phyloP scores from a whole-genome alignment of 2,113 vertebrate genomes.

The Apus apus region DNA sequence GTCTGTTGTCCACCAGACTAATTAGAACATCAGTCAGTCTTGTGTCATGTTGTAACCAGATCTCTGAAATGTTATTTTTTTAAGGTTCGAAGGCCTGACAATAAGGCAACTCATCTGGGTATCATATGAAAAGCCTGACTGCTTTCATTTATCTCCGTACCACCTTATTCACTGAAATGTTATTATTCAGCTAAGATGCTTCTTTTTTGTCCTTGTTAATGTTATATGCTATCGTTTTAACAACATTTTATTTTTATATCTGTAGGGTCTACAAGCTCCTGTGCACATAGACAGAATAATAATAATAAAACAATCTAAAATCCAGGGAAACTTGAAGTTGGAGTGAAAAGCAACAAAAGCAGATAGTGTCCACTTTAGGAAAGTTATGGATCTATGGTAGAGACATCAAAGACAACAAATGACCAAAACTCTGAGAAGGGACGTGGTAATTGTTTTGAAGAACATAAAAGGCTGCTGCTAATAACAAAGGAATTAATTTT shows the following conservation, averaged over 20 bases:
- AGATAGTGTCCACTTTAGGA: background rate
- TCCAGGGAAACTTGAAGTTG: background rate
- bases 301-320: background rate
- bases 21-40: constrained; percentile 34
- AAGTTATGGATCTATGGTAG: background rate
- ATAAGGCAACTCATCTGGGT: background rate
- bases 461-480: background rate
- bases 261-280: background rate
- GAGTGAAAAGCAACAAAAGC: background rate
- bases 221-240: background rate
- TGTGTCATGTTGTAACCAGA: constrained; percentile 21
- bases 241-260: background rate
- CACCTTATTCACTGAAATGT: background rate
- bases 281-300: rapidly evolving
- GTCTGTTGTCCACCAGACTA: constrained; percentile 35
- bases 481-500: background rate
- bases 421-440: background rate
- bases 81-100: background rate
- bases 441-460: background rate
- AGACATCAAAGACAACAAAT: background rate
- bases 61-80: constrained; percentile 26
- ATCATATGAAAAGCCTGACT: background rate
- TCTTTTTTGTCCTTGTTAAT: background rate
- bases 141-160: background rate
- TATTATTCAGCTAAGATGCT: background rate